Conservation (phyloP, 2,888 invertebrate genomes). For the Minunthozetes semirufus region DNA sequence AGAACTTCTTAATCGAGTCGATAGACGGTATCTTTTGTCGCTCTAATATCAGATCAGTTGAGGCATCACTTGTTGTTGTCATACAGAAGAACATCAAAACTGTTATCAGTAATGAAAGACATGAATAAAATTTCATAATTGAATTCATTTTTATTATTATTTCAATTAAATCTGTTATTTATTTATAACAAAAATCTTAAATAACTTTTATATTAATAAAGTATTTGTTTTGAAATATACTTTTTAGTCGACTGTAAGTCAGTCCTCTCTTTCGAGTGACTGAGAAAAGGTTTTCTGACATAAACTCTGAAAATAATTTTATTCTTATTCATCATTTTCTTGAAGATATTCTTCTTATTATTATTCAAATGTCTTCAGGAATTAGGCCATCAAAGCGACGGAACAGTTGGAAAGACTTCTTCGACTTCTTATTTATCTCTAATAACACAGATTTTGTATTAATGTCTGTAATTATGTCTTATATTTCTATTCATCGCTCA, state of each 20-base stretch:
- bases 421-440: background rate
- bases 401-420: background rate
- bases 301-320: background rate
- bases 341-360: background rate
- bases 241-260: too few relatives aligned
- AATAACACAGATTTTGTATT: background rate
- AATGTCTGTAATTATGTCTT: background rate
- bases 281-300: background rate
- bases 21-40: background rate
- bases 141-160: conserved; percentile 1
- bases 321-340: background rate
- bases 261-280: too few relatives aligned
- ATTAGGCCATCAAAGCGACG: background rate
- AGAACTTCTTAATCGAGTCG: background rate
- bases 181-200: background rate
- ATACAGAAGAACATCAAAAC: background rate
- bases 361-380: background rate
- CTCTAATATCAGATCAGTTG: background rate
- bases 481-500: background rate
- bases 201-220: background rate
- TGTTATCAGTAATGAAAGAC: background rate
- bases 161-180: background rate
- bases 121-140: background rate
- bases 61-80: background rate
- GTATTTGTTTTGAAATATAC: too few relatives aligned